phyloP scores from a whole-genome alignment of 1,140 invertebrate genomes.

The Elysia chlorotica region DNA sequence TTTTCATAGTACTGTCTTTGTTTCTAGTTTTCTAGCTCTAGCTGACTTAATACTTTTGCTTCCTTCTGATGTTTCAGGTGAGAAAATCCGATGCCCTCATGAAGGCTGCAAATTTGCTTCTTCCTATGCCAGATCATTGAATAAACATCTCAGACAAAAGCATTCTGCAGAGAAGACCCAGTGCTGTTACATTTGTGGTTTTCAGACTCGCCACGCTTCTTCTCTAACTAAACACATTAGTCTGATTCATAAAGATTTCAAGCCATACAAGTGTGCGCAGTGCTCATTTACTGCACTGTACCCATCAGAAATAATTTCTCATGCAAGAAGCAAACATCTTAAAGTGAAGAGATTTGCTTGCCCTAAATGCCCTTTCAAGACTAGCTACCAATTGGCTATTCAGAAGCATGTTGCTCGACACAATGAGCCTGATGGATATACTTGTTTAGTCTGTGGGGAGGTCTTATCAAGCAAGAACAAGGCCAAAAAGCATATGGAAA shows the following conservation, averaged over 20 bases:
- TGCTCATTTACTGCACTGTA: conserved; percentile 3
- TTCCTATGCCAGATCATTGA: conserved; percentile 8
- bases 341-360: conserved; percentile 12
- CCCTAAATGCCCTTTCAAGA: conserved; percentile 11
- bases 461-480: neutral
- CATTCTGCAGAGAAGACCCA: conserved; percentile 11
- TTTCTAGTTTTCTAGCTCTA: no score
- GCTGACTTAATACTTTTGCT: no score
- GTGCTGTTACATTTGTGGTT: conserved; percentile 12
- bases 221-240: conserved; percentile 14
- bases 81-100: conserved; percentile 8
- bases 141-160: conserved; percentile 14
- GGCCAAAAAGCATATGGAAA: conserved; percentile 11
- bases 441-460: conserved; percentile 11
- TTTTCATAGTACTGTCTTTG: no score
- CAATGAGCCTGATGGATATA: neutral
- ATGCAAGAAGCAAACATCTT: conserved; percentile 6
- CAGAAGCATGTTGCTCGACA: conserved; percentile 10
- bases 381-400: conserved; percentile 7
- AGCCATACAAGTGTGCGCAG: conserved; percentile 17
- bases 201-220: conserved; percentile 14
- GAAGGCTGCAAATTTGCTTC: conserved; percentile 13
- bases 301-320: conserved; percentile 5
- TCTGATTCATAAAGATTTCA: conserved; percentile 6
- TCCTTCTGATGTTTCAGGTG: conserved; percentile 11